Base-by-base conservation (phyloP, 2,888 invertebrate species). In the Bellardia bayeri region DNA sequence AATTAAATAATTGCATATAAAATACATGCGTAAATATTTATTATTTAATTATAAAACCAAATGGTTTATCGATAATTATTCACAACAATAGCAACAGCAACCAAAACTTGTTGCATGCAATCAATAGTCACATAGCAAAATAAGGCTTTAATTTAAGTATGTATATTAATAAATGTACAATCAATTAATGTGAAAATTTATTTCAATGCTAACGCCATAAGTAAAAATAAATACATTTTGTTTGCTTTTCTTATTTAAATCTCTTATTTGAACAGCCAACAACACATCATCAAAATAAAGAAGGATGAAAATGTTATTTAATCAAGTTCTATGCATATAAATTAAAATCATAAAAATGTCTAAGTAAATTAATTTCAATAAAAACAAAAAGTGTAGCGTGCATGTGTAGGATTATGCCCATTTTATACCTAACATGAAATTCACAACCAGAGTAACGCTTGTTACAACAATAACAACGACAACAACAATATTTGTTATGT, bases 401-500 rank as follows among this genome's bases (percentile, higher is more conserved):
- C 1, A 1, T 51, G 54, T 14, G 49, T 37, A n/a, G 66, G 2
- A 49, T 4, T 14, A 3, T 3, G n/a, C 30, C n/a, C 8, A 51
- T 33, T 61, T 61, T 33, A 0, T 42, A 16, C 6, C 66, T 23
- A 1, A 30, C 23, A 30, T 56, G 11, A 5, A 68, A 58, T 49
- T 49, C 14, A n/a, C 33, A 49, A 68, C 37, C 16, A 23, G 14
- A 75, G 23, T 71, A 72, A 16, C 40, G 58, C 30, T 61, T 37
- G 45, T 56, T 58, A 63, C 45, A 69, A 13, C 72, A 51, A 72
- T 78, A 56, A 72, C 64, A 79, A 30, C 68, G 66, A 54, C 61
- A 87, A 81, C 69, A 75, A 56, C 63, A 87, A 82, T 74, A 74
- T 74, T 54, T 82, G 82, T 76, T 58, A 81, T 74, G 80, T 83